Percentiles rank a stretch among this genome's conserved stretches.
Conservation (phyloP, 2,113 vertebrate species). For the Anseranas semipalmata region DNA sequence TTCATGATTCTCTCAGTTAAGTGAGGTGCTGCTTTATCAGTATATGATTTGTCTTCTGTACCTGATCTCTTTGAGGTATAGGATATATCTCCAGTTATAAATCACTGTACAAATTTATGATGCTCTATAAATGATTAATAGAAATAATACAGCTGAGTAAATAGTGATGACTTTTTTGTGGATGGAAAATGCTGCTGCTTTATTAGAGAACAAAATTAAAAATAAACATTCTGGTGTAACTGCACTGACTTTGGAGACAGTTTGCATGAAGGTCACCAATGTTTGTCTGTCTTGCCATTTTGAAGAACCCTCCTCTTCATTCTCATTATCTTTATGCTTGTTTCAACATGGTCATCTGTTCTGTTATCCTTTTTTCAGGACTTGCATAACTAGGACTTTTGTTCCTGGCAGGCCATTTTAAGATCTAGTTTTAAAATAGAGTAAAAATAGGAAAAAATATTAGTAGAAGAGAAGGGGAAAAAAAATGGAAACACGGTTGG, state of each 20-base stretch:
- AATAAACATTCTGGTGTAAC: slow-evolving; percentile 51
- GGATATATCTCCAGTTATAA: not conserved
- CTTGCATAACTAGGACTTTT: not conserved
- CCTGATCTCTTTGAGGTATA: not conserved
- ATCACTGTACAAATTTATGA: not conserved
- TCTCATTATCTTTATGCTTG: slow-evolving; percentile 12
- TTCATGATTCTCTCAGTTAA: not conserved
- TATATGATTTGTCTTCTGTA: not conserved
- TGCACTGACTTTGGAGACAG: slow-evolving; percentile 1
- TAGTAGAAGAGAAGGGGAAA: not conserved
- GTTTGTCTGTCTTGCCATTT: slow-evolving; percentile 41
- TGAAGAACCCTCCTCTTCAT: not conserved
- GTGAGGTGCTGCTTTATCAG: not conserved
- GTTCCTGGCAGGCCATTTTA: not conserved
- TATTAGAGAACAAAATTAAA: slow-evolving; percentile 63
- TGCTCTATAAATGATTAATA: slow-evolving; percentile 51
- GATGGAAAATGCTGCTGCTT: slow-evolving; percentile 17
- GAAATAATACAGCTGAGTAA: slow-evolving; percentile 54
- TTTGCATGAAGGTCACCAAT: slow-evolving; percentile 56
- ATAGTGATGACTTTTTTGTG: slow-evolving; percentile 51
- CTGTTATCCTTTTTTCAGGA: not conserved
- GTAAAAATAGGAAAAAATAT: not conserved
- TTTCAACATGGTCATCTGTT: slow-evolving; percentile 64
- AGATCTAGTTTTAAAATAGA: not conserved
- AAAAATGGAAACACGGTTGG: not conserved